Evolutionary conservation across 2,797 vertebrate species (phyloP), one percentile per base, ranked within the genome.

Genomic region (Leptodactylus fallax): DNA sequence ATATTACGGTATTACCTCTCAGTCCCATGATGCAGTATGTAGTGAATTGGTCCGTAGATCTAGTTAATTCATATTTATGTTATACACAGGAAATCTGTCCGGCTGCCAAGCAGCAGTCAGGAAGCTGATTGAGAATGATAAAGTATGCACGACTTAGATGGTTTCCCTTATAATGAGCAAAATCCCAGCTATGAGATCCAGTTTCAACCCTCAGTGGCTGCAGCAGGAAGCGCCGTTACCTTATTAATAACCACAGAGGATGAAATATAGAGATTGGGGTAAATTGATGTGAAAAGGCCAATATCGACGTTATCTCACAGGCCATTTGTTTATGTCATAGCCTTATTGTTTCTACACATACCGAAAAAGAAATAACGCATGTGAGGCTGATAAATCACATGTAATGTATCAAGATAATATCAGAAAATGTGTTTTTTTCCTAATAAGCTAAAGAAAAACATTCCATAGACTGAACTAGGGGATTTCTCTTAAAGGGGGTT

Each of bases 71-170:
- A n/a, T 84, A 61, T 85, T 74, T 81, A 80, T 45, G 67, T 85
- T 79, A 25, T 25, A 55, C 55, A 74, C 82, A 80, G 87, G 76
- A 85, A 79, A 84, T 21, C 51, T 79, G 45, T 45, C 36, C 51
- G n/a, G n/a, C 55, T 69, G 72, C 74, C 87, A 71, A 45, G 56
- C 17, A 61, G 60, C 63, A n/a, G 76, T 36, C 72, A 88, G 87
- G 87, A 88, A 88, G 65, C 56, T 53, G 87, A 88, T 85, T 71
- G 51, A 7, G 45, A 85, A 69, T 65, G 82, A 88, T 85, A 88
- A 88, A 69, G 74, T 76, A 71, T 55, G 58, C 23, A 53, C 27
- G 23, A 56, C 78, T 61, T 47, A 53, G 55, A 74, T 27, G 79
- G 19, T 78, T 77, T 78, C 53, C 63, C 71, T 74, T 61, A 71